A percentile compares a stretch with the other conserved stretches of the same genome.
phyloP scores from a whole-genome alignment of 2,113 vertebrate species.

The Paralichthys olivaceus region DNA sequence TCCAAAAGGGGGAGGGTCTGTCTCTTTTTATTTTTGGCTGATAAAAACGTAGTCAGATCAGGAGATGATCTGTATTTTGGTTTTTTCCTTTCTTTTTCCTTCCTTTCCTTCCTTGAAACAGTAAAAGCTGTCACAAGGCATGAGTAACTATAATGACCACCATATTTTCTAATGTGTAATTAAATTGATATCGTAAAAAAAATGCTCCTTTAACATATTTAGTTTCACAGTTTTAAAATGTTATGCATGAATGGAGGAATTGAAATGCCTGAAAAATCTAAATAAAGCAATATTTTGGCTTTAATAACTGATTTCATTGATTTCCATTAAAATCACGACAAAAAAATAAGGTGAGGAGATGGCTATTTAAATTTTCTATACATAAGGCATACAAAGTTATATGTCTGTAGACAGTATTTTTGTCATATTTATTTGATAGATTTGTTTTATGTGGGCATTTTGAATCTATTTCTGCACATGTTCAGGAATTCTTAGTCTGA shows the following conservation, averaged over 20 bases:
- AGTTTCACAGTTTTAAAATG: not conserved
- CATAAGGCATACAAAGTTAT: too few relatives aligned
- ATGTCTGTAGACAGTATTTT: too few relatives aligned
- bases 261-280: not conserved
- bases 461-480: not conserved
- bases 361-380: not conserved
- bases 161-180: not conserved
- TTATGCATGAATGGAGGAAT: not conserved
- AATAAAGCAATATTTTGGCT: too few relatives aligned
- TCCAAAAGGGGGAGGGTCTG: not conserved
- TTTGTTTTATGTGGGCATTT: too few relatives aligned
- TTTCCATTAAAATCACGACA: too few relatives aligned
- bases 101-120: not conserved
- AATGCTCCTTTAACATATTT: not conserved
- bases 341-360: too few relatives aligned
- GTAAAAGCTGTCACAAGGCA: not conserved
- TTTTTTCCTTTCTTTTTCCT: too few relatives aligned
- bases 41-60: too few relatives aligned
- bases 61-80: too few relatives aligned
- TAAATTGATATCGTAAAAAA: not conserved
- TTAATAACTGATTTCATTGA: too few relatives aligned
- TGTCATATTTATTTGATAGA: too few relatives aligned
- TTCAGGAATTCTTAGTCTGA: constrained; percentile 12
- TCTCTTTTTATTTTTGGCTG: not conserved
- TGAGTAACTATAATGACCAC: too few relatives aligned